phyloP scores from a whole-genome alignment of 2,113 vertebrate species.

The Cinclus mexicanus region DNA sequence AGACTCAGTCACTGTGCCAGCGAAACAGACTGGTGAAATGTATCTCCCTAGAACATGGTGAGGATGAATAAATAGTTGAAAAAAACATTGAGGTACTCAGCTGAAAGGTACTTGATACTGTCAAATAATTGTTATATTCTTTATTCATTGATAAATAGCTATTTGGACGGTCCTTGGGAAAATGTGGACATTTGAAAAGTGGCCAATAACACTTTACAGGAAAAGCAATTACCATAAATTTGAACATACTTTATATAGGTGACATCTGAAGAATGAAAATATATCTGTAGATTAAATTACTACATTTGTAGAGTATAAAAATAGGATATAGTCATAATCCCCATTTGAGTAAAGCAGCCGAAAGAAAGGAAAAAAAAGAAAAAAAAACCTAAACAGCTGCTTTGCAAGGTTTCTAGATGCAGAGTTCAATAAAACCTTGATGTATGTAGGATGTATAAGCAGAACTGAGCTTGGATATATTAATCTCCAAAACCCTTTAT shows the following conservation, averaged over 20 bases:
- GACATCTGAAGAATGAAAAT: slow-evolving; percentile 50
- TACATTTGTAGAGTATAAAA: slow-evolving; percentile 59
- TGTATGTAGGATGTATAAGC: slow-evolving; percentile 64
- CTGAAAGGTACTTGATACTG: slow-evolving; percentile 36
- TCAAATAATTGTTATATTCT: slow-evolving; percentile 8
- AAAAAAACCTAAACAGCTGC: slow-evolving; percentile 43
- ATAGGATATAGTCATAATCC: slow-evolving; percentile 48
- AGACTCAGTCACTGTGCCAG: background rate
- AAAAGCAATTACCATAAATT: slow-evolving; percentile 53
- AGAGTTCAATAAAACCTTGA: slow-evolving; percentile 70
- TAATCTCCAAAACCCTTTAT: slow-evolving; percentile 64
- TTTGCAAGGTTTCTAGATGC: slow-evolving; percentile 48
- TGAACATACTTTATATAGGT: slow-evolving; percentile 48
- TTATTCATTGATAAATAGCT: slow-evolving; percentile 38
- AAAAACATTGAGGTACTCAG: slow-evolving; percentile 17
- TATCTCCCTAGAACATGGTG: background rate
- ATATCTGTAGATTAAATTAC: slow-evolving; percentile 57
- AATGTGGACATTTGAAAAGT: slow-evolving; percentile 54
- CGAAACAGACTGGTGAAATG: background rate
- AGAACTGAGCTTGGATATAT: slow-evolving; percentile 65
- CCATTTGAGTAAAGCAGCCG: slow-evolving; percentile 24
- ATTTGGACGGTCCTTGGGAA: slow-evolving; percentile 21
- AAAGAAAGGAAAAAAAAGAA: background rate
- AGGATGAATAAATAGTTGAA: slow-evolving; percentile 11
- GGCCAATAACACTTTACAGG: slow-evolving; percentile 36